phyloP scores from a whole-genome alignment of 2,797 vertebrate genomes.

The Spinibarbus caldwelli region DNA sequence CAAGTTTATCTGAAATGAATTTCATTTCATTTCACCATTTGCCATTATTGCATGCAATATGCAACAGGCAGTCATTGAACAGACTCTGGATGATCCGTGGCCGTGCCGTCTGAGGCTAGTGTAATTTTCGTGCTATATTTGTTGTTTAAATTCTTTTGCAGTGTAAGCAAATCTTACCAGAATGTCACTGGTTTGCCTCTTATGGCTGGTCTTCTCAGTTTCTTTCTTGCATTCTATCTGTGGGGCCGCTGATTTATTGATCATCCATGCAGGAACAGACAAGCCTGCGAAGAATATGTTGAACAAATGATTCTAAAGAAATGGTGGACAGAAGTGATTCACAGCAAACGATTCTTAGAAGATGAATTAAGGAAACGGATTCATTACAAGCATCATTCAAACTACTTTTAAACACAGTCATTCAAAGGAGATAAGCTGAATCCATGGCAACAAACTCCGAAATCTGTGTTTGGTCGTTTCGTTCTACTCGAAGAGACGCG shows the following conservation, averaged over 20 bases:
- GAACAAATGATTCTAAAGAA: slow-evolving; percentile 4
- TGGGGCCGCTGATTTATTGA: slow-evolving; percentile 14
- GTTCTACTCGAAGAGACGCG: background rate
- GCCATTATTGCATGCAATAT: background rate
- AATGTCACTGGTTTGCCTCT: background rate
- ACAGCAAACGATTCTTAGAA: slow-evolving; percentile 7
- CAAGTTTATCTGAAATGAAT: background rate
- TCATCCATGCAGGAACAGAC: slow-evolving; percentile 26
- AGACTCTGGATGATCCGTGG: background rate
- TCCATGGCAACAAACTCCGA: slow-evolving; percentile 8
- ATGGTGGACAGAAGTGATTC: background rate
- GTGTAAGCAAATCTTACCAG: background rate
- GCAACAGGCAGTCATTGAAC: background rate
- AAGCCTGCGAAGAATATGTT: slow-evolving; percentile 17
- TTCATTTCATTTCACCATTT: background rate
- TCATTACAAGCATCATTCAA: background rate
- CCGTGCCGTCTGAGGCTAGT: background rate
- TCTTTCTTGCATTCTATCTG: background rate
- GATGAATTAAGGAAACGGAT: slow-evolving; percentile 1
- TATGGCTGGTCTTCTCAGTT: slow-evolving; percentile 3
- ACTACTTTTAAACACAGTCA: background rate
- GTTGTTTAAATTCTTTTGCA: background rate
- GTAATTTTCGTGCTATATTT: background rate
- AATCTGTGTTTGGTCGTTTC: background rate
- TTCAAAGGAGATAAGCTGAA: background rate